Evolutionary conservation across 2,797 vertebrate species (phyloP), one percentile per base, ranked within the genome.

Genomic region (Tauraco hartlaubi): DNA sequence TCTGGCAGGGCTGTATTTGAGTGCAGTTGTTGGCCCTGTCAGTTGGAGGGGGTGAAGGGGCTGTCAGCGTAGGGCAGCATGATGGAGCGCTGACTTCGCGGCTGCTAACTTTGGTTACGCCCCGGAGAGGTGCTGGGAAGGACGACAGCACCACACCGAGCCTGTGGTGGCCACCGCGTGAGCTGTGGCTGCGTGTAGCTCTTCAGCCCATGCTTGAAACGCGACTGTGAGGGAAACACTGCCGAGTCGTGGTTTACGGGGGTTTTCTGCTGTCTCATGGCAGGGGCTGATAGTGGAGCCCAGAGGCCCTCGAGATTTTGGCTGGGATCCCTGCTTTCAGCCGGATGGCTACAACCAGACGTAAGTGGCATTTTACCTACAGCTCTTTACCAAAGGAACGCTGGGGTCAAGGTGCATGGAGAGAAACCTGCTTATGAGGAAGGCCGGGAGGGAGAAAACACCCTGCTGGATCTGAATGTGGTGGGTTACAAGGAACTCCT

Each of bases 271-370:
- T 37, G n/a, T 75, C 85, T 87, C 1, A 0, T 84, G 94, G 54
- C 89, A 99, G 99, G 99, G 99, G 8, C 79, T 72, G 61, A 99
- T 99, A 63, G 99, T 99, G 78, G 98, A 98, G 71, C 99, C 99
- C 35, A 98, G 99, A 77, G 99, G 99, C n/a, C 98, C 99, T 31
- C 98, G 98, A 84, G 99, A 99, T 97, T 99, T 99, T 97, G 99
- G 99, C 91, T 99, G 99, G 99, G 99, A 99, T 96, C 99, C 99
- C 17, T 99, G 99, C 98, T 99, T 99, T 95, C 99, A 99, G 95
- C 99, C 99, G 0, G 98, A 99, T 0, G 99, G 99, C 78, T 99
- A 98, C 79, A 97, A 98, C 75, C 98, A 99, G 98, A 99, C 99
- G 99, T 99, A 97, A 99, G 99, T 85, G 18, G 9, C 8, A 8